Evolutionary conservation across 1,140 invertebrate genomes (phyloP).

Genomic region (Dendrolimus punctatus): DNA sequence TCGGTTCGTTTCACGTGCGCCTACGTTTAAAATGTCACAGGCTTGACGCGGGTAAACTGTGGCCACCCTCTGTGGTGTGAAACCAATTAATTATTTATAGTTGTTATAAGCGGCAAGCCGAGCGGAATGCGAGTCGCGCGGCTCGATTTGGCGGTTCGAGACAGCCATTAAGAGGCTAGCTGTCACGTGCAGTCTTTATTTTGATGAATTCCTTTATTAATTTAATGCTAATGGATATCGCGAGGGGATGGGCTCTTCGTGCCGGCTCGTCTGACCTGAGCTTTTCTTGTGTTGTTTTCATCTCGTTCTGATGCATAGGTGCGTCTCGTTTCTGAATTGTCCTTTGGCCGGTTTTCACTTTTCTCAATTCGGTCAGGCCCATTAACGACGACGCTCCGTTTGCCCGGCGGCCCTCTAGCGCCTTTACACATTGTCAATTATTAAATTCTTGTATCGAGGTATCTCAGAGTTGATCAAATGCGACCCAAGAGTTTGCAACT

Average conservation of each 20-base stretch:
- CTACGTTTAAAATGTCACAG: constrained; percentile 52
- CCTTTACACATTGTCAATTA: constrained; percentile 43
- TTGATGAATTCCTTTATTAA: constrained; percentile 38
- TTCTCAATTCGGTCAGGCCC: constrained; percentile 62
- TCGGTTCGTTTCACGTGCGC: constrained; percentile 27
- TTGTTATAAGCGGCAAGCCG: constrained; percentile 35
- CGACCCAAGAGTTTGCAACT: too few relatives aligned
- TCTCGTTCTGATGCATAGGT: constrained; percentile 29
- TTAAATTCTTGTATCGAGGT: too few relatives aligned
- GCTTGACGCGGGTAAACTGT: constrained; percentile 44
- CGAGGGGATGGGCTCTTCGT: constrained; percentile 7
- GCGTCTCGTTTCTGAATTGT: constrained; percentile 29
- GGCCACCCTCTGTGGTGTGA: constrained; percentile 18
- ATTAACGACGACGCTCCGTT: constrained; percentile 51
- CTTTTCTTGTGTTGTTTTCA: constrained; percentile 26
- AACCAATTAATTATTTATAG: constrained; percentile 56
- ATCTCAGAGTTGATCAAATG: too few relatives aligned
- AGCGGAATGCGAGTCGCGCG: constrained; percentile 8
- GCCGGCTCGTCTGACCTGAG: constrained; percentile 5
- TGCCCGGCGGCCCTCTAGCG: constrained; percentile 40
- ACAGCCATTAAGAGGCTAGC: constrained; percentile 6
- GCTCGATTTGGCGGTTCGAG: constrained; percentile 1
- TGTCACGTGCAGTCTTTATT: constrained; percentile 24
- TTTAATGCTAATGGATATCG: constrained; percentile 29
- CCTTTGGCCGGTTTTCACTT: constrained; percentile 47